Evolutionary conservation across 2,888 invertebrate species (phyloP).

Genomic region (Callosobruchus maculatus): DNA sequence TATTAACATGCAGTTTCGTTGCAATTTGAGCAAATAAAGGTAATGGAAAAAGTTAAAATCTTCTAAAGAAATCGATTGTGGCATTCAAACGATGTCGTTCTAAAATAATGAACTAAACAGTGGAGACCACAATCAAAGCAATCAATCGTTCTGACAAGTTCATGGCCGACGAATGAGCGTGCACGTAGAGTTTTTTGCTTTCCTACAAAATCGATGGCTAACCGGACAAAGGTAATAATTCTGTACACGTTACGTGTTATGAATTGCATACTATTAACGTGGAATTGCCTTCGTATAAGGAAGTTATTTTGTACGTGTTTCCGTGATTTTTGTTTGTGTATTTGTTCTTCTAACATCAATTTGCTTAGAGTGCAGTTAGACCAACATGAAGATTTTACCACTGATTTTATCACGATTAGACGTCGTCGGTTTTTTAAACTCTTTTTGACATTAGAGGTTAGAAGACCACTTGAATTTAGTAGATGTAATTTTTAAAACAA

Average conservation of each 20-base stretch:
- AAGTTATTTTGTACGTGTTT: background rate
- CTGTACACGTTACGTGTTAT: background rate
- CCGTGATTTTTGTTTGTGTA: background rate
- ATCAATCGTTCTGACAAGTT: background rate
- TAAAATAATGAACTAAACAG: background rate
- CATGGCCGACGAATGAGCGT: background rate
- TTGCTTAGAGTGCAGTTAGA: too few species aligned
- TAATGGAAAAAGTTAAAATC: background rate
- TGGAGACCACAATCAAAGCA: background rate
- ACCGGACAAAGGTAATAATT: background rate
- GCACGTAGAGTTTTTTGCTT: background rate
- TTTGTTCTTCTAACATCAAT: background rate
- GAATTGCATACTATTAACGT: background rate
- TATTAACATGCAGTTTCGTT: background rate
- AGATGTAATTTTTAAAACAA: too few species aligned
- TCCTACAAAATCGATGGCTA: background rate
- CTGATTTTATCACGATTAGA: too few species aligned
- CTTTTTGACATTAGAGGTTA: too few species aligned
- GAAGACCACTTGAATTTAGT: too few species aligned
- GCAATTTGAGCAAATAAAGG: background rate
- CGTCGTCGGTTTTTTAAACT: too few species aligned
- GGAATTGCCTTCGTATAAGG: background rate
- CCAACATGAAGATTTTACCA: too few species aligned
- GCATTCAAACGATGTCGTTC: background rate
- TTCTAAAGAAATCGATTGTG: background rate